phyloP scores from a whole-genome alignment of 2,113 vertebrate genomes.

The Sisor rabdophorus region DNA sequence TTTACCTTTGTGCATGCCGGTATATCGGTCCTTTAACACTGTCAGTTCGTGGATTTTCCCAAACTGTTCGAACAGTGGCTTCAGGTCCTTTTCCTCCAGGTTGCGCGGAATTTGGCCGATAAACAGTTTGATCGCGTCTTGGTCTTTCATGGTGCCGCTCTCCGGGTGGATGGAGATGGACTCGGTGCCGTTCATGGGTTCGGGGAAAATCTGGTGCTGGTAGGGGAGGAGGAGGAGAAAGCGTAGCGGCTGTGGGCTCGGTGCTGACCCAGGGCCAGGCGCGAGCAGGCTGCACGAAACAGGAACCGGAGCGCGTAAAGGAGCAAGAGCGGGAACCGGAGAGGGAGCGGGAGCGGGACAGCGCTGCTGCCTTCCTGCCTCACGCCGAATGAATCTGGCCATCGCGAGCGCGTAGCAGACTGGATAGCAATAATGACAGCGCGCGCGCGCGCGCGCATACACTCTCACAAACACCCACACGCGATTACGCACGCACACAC shows the following conservation, averaged over 20 bases:
- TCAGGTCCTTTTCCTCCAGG: conserved; percentile 95
- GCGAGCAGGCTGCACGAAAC: conserved; percentile 72
- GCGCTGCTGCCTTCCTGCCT: conserved; percentile 81
- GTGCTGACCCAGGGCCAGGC: conserved; percentile 69
- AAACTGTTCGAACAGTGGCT: conserved; percentile 96
- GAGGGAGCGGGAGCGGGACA: conserved; percentile 68
- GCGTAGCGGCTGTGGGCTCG: conserved; percentile 70
- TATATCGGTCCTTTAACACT: conserved; percentile 96
- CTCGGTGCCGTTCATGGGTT: conserved; percentile 93
- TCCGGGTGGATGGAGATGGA: conserved; percentile 84
- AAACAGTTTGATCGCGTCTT: conserved; percentile 98
- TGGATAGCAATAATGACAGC: conserved; percentile 80
- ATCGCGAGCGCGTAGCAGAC: conserved; percentile 83
- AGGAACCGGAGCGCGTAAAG: conserved; percentile 68
- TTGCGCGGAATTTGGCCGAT: conserved; percentile 97
- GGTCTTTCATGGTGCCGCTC: conserved; percentile 90
- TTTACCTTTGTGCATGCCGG: conserved; percentile 97
- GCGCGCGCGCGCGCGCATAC: conserved; percentile 58
- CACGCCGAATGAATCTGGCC: conserved; percentile 92
- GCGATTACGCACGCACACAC: conserved; percentile 9
- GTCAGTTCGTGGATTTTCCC: conserved; percentile 97
- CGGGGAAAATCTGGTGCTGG: conserved; percentile 80
- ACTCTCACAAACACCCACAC: conserved; percentile 6
- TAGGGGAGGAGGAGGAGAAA: conserved; percentile 68
- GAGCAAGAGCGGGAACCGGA: conserved; percentile 67